Evolutionary conservation across 1,140 invertebrate genomes (phyloP).

Genomic region (Drosophila takahashii): DNA sequence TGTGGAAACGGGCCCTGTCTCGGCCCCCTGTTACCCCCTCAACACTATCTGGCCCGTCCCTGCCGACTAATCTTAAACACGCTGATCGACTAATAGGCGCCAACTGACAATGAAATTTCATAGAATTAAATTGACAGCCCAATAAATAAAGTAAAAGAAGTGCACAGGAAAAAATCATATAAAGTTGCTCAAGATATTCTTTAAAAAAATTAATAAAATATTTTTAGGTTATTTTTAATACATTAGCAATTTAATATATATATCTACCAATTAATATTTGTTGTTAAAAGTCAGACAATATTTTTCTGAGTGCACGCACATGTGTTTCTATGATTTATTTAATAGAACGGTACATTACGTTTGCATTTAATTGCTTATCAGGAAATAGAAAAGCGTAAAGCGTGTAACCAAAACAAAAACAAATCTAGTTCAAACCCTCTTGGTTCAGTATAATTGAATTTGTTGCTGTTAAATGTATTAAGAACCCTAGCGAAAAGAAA

Average conservation of each 20-base stretch:
- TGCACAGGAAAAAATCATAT: not conserved
- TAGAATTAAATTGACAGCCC: constrained; percentile 36
- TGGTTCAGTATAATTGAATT: constrained; percentile 57
- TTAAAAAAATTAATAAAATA: not conserved
- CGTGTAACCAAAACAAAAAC: not conserved
- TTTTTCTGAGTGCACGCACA: not conserved
- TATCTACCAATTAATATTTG: no score
- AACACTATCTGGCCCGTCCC: constrained; percentile 23
- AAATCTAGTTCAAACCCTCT: no score
- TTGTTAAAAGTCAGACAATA: not conserved
- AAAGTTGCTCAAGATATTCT: no score
- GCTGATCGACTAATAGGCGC: constrained; percentile 45
- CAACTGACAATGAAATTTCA: constrained; percentile 44
- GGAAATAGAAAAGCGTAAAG: not conserved
- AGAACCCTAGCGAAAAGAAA: constrained; percentile 4
- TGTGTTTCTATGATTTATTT: not conserved
- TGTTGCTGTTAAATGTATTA: constrained; percentile 9
- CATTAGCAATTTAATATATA: no score
- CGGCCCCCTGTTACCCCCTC: not conserved
- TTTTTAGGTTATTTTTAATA: not conserved
- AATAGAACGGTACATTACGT: not conserved
- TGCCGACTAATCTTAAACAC: constrained; percentile 33
- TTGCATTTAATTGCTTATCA: constrained; percentile 8
- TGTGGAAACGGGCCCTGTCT: constrained; percentile 16
- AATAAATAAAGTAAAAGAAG: constrained; percentile 43